Evolutionary conservation across 2,888 invertebrate genomes (phyloP), one percentile per base, ranked within the genome.

Genomic region (Anthrax anthrax): DNA sequence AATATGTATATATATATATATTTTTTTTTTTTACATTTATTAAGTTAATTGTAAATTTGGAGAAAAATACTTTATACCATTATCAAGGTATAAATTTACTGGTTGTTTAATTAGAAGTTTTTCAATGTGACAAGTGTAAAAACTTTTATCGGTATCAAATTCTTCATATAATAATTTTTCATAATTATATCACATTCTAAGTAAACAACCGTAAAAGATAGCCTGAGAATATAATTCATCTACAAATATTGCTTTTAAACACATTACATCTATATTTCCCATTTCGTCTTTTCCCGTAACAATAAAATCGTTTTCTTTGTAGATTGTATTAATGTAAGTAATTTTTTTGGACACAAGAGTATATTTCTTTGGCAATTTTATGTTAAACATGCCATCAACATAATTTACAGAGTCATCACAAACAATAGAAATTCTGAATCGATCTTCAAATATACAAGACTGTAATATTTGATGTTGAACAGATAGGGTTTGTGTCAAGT

Each of bases 381-480:
- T 12, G 9, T 34, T 42, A 12, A 13, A 42, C 18, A 42, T 34
- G 9, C 34, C 42, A 14, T 34, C 14, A 6, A 13, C 17, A 34
- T 18, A 18, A 18, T 32, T 4, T 1, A 13, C 2, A 17, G 3
- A n/a, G 2, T 42, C 18, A 8, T 42, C 34, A 13, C 17, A 34
- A 10, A 18, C 14, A 2, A 42, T 34, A 3, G 2, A 17, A 18
- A 2, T 12, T 42, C 6, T 18, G 18, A 42, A 32, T 3, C 42
- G 34, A 42, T 42, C 34, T 9, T 18, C 18, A 42, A 34, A 42
- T 18, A 42, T 12, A 13, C 4, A 8, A n/a, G 47, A 27, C 18
- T 47, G 47, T 9, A 43, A 14, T 29, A 14, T 5, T 32, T 47
- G 47, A 36, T 47, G 43, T 1, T 29, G 18, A 37, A 37, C n/a